Conservation (phyloP, 2,113 vertebrate genomes). For the Coryphaenoides rupestris region DNA sequence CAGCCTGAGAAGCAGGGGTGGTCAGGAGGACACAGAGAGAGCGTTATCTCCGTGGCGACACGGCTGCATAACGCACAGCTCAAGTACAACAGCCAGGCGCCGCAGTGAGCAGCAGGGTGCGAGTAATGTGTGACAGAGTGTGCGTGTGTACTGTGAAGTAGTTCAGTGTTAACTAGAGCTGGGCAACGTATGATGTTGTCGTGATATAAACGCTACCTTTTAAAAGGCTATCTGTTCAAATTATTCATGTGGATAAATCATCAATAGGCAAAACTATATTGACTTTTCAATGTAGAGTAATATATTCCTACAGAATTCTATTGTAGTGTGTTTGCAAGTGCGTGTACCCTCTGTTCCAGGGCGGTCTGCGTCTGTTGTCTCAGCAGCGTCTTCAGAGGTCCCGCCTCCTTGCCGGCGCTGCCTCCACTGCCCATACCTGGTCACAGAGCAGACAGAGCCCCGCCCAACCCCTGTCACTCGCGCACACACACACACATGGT, state of each 20-base stretch:
- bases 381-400: conserved; percentile 90
- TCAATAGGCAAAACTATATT: too few species aligned
- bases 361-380: conserved; percentile 95
- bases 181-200: too few species aligned
- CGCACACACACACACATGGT: conserved; percentile 19
- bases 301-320: too few species aligned
- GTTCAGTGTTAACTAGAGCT: too few species aligned
- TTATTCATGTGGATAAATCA: too few species aligned
- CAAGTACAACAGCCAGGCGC: not conserved
- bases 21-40: conserved; percentile 62
- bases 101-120: conserved; percentile 9
- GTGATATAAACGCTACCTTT: too few species aligned
- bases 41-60: conserved; percentile 49
- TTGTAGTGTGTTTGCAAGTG: conserved; percentile 14
- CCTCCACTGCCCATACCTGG: conserved; percentile 98
- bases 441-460: conserved; percentile 50
- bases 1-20: conserved; percentile 66
- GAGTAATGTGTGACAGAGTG: not conserved
- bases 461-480: conserved; percentile 17
- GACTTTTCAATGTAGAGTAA: too few species aligned
- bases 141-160: not conserved
- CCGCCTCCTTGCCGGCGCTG: conserved; percentile 93
- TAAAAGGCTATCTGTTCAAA: too few species aligned
- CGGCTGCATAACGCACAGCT: conserved; percentile 13
- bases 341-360: conserved; percentile 91